Evolutionary conservation across 1,140 invertebrate species (phyloP).

Genomic region (Lasioglossum albipes): DNA sequence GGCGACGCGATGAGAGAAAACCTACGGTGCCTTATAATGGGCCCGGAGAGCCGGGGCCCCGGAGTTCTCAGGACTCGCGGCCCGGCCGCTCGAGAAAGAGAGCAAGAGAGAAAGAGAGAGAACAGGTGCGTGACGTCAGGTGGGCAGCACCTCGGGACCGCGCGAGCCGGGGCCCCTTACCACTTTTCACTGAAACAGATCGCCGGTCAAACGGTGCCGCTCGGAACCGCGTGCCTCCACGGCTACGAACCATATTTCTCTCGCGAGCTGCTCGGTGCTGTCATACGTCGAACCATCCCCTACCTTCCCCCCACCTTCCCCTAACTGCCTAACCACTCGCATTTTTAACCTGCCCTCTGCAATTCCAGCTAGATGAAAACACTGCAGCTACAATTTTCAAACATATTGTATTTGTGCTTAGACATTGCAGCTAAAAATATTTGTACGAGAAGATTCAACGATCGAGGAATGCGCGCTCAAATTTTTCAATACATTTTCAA

Average conservation of each 20-base stretch:
- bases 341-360: no score
- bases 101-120: conserved; percentile 68
- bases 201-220: conserved; percentile 61
- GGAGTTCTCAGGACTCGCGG: conserved; percentile 51
- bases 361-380: no score
- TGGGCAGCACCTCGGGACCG: conserved; percentile 78
- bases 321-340: no score
- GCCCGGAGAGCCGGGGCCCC: conserved; percentile 41
- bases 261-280: not conserved
- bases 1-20: conserved; percentile 48
- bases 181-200: conserved; percentile 62
- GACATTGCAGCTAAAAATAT: no score
- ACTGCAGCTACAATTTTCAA: no score
- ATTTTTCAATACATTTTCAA: no score
- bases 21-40: conserved; percentile 63
- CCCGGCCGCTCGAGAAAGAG: not conserved
- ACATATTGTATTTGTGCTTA: no score
- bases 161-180: conserved; percentile 56
- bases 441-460: no score
- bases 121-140: conserved; percentile 80
- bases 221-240: conserved; percentile 19
- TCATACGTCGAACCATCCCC: not conserved
- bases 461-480: no score
- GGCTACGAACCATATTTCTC: conserved; percentile 23
- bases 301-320: not conserved